Conservation (phyloP, 2,888 invertebrate genomes). For the Oligia fasciuncula region DNA sequence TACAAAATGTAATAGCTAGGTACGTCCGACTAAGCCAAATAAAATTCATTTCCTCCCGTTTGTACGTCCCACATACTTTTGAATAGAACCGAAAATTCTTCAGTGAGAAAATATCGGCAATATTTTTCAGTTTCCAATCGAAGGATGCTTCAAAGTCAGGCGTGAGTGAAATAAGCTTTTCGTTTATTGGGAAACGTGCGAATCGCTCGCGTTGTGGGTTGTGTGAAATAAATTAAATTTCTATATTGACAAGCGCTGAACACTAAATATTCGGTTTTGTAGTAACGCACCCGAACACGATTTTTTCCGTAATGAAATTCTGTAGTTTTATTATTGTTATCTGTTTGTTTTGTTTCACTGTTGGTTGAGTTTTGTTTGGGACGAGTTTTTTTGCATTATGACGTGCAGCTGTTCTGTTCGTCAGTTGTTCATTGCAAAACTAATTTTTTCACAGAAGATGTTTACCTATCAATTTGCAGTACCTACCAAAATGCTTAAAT, state of each 20-base stretch:
- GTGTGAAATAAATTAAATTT: conserved; percentile 74
- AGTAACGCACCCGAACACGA: conserved; percentile 22
- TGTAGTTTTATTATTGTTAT: conserved; percentile 38
- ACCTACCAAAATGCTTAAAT: not conserved
- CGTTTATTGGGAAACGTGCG: conserved; percentile 79
- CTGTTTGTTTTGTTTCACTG: conserved; percentile 28
- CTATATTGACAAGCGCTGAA: conserved; percentile 56
- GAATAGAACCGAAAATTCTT: conserved; percentile 79
- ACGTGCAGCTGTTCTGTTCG: conserved; percentile 2
- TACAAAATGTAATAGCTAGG: conserved; percentile 62
- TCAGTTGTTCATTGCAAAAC: not conserved
- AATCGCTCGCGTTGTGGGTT: conserved; percentile 68
- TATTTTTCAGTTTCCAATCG: conserved; percentile 83
- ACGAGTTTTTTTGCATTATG: conserved; percentile 17
- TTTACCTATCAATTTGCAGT: not conserved
- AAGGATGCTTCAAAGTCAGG: conserved; percentile 82
- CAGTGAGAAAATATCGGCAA: conserved; percentile 79
- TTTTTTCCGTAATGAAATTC: conserved; percentile 50
- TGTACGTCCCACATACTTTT: conserved; percentile 72
- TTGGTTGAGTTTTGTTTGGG: conserved; percentile 29
- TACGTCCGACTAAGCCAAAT: conserved; percentile 61
- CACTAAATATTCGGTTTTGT: conserved; percentile 59
- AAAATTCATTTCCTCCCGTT: conserved; percentile 73
- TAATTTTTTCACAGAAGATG: not conserved
- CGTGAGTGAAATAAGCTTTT: conserved; percentile 81